Base-by-base conservation (phyloP, 2,797 vertebrate genomes). In the Rachycentron canadum region DNA sequence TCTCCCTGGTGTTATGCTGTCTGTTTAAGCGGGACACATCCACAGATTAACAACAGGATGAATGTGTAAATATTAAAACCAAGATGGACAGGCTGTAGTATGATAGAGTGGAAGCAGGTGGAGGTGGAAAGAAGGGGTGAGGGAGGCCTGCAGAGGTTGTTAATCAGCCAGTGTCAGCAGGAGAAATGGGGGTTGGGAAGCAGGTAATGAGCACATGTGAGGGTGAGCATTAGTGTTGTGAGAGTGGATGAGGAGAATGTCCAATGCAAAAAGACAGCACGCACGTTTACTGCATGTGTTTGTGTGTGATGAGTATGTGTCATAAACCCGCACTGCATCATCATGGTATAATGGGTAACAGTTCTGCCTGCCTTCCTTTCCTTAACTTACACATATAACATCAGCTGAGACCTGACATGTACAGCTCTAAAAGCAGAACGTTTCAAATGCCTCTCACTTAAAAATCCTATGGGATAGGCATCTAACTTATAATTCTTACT, bases 111-210 rank as follows among this genome's bases (percentile, higher is more conserved):
- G 41, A 43, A 26, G 9, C 52, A 60, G 40, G 58, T 38, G 59
- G 28, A 47, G 21, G 28, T 38, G 62, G 38, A 40, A 36, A 57
- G 60, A 53, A 3, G 38, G 50, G 32, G 68, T 69, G 84, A 70
- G 38, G 52, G 63, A 25, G 47, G 45, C 69, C 57, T 7, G 75
- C 70, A 70, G 71, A 73, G 62, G 58, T 55, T 72, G 62, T 84
- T 85, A 85, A 89, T 92, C 87, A 86, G 76, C 73, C 65, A 67
- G 70, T 85, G 89, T 88, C 87, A 86, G 79, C 34, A 34, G 72
- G 81, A 61, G 82, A 64, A 30, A 64, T 68, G 73, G 84, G 70
- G 83, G 69, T 45, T 45, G 75, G 73, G 81, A 76, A 9, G 57
- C 56, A 82, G 81, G 82, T 83, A 81, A 86, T 76, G 69, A 78